A percentile compares a stretch with the other conserved stretches of the same genome.
These are phyloP conservation scores for Orthonevra nobilis DNA, from an alignment of 2,888 invertebrate genomes.

Conservation along the genomic window DNA sequence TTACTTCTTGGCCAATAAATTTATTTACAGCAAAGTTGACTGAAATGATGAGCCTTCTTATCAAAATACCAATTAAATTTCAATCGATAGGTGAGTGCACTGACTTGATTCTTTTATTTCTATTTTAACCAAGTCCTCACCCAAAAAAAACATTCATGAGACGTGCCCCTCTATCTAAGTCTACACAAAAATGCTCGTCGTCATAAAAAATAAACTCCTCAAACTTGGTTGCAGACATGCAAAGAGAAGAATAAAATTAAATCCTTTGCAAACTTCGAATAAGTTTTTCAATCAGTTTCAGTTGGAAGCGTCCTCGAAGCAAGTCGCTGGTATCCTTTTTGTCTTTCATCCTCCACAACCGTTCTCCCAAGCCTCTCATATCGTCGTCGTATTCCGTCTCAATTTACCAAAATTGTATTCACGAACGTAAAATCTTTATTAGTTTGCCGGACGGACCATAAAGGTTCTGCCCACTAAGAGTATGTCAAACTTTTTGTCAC, in stretches of 20 bases:
- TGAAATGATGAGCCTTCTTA: no score
- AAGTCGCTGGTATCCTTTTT: background rate
- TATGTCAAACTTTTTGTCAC: slow-evolving; percentile 14
- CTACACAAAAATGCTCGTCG: background rate
- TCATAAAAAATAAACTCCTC: slow-evolving; percentile 19
- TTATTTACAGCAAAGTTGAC: no score
- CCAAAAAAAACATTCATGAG: no score
- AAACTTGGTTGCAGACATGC: slow-evolving; percentile 24
- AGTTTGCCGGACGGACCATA: slow-evolving; percentile 11
- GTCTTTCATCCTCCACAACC: background rate
- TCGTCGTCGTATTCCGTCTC: background rate
- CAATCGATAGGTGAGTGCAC: no score
- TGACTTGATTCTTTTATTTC: no score
- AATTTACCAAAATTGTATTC: slow-evolving; percentile 29
- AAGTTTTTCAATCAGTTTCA: slow-evolving; percentile 48
- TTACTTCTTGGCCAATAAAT: no score
- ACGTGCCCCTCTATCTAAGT: background rate
- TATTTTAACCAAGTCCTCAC: no score
- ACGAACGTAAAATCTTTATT: slow-evolving; percentile 31
- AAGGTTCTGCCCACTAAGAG: background rate
- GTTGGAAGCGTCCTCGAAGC: background rate
- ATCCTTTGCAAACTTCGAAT: slow-evolving; percentile 24
- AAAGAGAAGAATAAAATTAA: slow-evolving; percentile 27
- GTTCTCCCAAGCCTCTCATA: no score
- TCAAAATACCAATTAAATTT: no score